phyloP scores from a whole-genome alignment of 2,113 vertebrate genomes.

The Microtus montanus region DNA sequence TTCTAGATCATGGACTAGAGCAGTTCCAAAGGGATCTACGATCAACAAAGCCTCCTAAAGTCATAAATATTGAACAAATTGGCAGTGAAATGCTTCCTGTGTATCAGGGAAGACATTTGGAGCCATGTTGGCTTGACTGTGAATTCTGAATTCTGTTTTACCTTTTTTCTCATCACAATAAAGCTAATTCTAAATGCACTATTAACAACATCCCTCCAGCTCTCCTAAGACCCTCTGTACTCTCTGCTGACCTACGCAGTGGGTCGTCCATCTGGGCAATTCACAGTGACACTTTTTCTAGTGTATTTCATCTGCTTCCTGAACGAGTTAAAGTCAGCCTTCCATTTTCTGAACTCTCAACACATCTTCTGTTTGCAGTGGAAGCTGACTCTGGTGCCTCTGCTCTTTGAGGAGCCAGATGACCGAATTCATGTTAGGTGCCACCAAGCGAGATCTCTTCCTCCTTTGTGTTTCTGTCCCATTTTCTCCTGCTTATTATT shows the following conservation, averaged over 20 bases:
- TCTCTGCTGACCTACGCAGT: slow-evolving; percentile 18
- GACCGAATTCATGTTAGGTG: slow-evolving; percentile 32
- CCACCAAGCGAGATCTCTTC: neutral
- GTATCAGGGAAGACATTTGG: slow-evolving; percentile 34
- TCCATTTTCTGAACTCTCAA: slow-evolving; percentile 52
- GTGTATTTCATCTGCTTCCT: neutral
- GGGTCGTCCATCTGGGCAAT: slow-evolving; percentile 17
- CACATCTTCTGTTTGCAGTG: neutral
- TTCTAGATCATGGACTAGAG: neutral
- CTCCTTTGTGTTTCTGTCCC: neutral
- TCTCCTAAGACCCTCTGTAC: slow-evolving; percentile 32
- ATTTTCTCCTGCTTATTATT: slow-evolving; percentile 24
- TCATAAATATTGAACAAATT: slow-evolving; percentile 58
- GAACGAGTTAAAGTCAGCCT: slow-evolving; percentile 36
- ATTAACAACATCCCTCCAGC: slow-evolving; percentile 27
- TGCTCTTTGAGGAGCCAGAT: slow-evolving; percentile 7
- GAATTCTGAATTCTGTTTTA: slow-evolving; percentile 43
- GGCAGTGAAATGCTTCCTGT: neutral
- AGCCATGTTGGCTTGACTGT: slow-evolving; percentile 21
- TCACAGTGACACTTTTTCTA: slow-evolving; percentile 27
- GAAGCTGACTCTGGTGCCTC: slow-evolving; percentile 39
- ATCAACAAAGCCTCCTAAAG: slow-evolving; percentile 49
- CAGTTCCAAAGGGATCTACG: neutral
- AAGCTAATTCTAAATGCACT: slow-evolving; percentile 52
- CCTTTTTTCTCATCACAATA: slow-evolving; percentile 33